Base-by-base conservation (phyloP, 2,113 vertebrate genomes). In the Illadopsis cleaveri region DNA sequence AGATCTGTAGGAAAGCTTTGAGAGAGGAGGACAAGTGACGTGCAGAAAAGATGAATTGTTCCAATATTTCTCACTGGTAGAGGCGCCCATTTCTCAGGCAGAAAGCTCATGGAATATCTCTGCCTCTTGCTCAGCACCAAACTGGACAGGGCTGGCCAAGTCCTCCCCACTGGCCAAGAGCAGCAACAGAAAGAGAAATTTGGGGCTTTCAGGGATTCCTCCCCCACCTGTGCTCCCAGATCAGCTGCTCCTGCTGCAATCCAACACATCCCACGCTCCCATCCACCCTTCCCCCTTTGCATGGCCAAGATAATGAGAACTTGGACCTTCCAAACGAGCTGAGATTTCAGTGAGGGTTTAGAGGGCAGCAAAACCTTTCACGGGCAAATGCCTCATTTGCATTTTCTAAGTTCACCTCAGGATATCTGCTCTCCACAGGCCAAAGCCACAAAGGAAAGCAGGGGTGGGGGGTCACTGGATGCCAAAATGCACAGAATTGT, bases 331-430 rank as follows among this genome's bases (percentile, higher is more conserved):
- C 25, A 37, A 92, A 71, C 0, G 20, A 93, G 72, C 50, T 11
- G 68, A 44, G 42, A 9, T 81, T 86, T 47, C 90, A 69, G 3
- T 6, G 68, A 31, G 47, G 71, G 82, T 60, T 92, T 50, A 37
- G 60, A 94, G 89, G 89, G 94, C 89, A 86, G 68, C 42, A 51
- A 90, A 94, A 73, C 35, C 47, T 82, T 92, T 86, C 71, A 27
- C 10, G 6, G 58, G 25, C 19, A 96, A 95, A 97, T 93, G 91
- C 21, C 82, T 94, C 23, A 75, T 96, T 75, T 93, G 76, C 90
- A 96, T 92, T 80, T 78, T 20, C 54, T 24, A 3, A 44, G 5
- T 21, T 92, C 60, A 50, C 64, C 76, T 77, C 25, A 14, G 33
- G 50, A 5, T 81, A 37, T 70, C 93, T 86, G 60, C 44, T 81